phyloP scores from a whole-genome alignment of 92 coral and sea anemone species.

The Pocillopora meandrina region DNA sequence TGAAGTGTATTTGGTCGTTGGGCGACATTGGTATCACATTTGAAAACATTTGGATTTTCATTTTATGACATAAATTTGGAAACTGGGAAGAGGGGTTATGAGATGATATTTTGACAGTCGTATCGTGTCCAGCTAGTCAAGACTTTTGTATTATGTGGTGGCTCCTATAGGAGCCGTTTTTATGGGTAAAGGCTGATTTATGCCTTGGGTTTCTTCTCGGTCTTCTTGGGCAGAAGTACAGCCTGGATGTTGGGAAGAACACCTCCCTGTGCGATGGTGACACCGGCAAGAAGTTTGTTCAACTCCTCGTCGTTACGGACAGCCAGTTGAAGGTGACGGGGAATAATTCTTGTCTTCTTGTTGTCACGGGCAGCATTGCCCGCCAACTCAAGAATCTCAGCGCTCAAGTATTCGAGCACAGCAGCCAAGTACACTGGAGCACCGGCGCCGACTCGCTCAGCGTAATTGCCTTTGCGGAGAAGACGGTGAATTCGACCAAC shows the following conservation, averaged over 20 bases:
- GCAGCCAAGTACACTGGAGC: conserved; percentile 68
- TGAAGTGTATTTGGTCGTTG: too few species aligned
- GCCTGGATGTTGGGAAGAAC: conserved; percentile 88
- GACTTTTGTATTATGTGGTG: conserved; percentile 31
- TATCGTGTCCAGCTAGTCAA: background rate
- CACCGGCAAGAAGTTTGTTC: conserved; percentile 89
- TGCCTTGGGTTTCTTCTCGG: conserved; percentile 70
- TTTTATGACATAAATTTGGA: too few species aligned
- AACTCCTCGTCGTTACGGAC: conserved; percentile 94
- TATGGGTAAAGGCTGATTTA: conserved; percentile 3
- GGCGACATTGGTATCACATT: too few species aligned
- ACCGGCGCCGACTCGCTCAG: conserved; percentile 62
- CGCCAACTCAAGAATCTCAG: too few species aligned
- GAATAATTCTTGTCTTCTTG: conserved; percentile 86
- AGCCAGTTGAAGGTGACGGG: conserved; percentile 87
- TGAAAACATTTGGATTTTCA: too few species aligned
- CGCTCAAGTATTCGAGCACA: conserved; percentile 1
- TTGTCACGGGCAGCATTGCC: conserved; percentile 84
- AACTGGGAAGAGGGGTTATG: too few species aligned
- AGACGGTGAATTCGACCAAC: conserved; percentile 62
- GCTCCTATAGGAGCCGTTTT: conserved; percentile 62
- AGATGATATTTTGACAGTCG: too few species aligned
- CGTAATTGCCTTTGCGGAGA: conserved; percentile 59
- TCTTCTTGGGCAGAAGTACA: conserved; percentile 84
- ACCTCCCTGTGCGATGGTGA: conserved; percentile 91